Evolutionary conservation across 2,797 vertebrate genomes (phyloP).

Genomic region (Valencia hispanica): DNA sequence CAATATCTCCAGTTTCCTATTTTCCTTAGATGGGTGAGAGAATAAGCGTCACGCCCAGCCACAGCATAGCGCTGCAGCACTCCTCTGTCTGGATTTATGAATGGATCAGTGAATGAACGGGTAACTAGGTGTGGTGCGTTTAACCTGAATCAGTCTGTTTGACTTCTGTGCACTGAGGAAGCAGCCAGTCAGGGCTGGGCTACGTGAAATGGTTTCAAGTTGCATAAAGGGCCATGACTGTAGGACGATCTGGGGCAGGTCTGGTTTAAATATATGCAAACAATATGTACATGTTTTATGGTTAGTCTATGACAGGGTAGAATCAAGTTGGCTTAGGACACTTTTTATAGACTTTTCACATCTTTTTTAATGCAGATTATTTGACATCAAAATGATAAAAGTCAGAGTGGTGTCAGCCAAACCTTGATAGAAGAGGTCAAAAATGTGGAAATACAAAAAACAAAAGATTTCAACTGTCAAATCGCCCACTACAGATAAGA

Average conservation of each 20-base stretch:
- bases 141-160: conserved; percentile 46
- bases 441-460: conserved; percentile 1
- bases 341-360: not conserved
- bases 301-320: not conserved
- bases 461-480: conserved; percentile 16
- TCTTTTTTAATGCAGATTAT: not conserved
- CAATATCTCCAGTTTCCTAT: conserved; percentile 30
- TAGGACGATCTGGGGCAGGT: no score
- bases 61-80: conserved; percentile 14
- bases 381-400: not conserved
- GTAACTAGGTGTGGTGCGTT: conserved; percentile 51
- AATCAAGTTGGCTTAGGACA: not conserved
- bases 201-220: conserved; percentile 8
- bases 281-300: not conserved
- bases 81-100: conserved; percentile 62
- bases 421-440: not conserved
- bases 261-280: conserved; percentile 30
- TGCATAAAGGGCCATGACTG: conserved; percentile 26
- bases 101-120: conserved; percentile 50
- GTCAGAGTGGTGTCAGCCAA: not conserved
- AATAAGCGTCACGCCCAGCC: conserved; percentile 42
- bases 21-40: conserved; percentile 57
- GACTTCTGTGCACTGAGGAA: conserved; percentile 13
- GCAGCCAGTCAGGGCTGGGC: conserved; percentile 10
- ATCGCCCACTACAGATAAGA: conserved; percentile 29